phyloP scores from a whole-genome alignment of 2,888 invertebrate species.

The Apamea sordens region DNA sequence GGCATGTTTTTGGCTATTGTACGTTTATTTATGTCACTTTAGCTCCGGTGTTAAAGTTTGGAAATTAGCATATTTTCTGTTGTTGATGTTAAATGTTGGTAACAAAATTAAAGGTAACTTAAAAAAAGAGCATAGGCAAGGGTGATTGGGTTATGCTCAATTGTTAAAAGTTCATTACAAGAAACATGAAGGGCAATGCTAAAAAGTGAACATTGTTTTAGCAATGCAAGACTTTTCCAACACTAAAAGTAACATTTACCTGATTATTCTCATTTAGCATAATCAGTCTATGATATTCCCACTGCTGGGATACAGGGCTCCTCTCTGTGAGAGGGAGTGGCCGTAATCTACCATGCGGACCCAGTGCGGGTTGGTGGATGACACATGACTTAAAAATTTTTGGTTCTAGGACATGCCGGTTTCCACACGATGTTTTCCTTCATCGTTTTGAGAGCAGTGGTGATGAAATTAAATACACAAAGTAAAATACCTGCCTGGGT shows the following conservation, averaged over 20 bases:
- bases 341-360: too few species aligned
- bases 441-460: too few species aligned
- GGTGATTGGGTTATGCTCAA: background rate
- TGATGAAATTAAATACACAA: too few species aligned
- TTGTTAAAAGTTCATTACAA: background rate
- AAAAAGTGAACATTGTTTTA: background rate
- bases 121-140: background rate
- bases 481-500: too few species aligned
- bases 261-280: too few species aligned
- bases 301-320: too few species aligned
- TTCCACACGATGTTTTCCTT: too few species aligned
- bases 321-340: too few species aligned
- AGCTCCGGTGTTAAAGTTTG: background rate
- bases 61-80: background rate
- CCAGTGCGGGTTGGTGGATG: too few species aligned
- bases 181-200: background rate
- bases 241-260: background rate
- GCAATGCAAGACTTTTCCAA: background rate
- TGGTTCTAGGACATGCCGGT: too few species aligned
- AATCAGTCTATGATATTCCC: too few species aligned
- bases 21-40: slow-evolving; percentile 45
- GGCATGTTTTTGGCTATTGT: slow-evolving; percentile 28
- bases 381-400: too few species aligned
- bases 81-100: background rate
- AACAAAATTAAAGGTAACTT: background rate